These are phyloP conservation scores for Drosophila lacicola DNA, from an alignment of 2,888 invertebrate species.

Conservation along the genomic window DNA sequence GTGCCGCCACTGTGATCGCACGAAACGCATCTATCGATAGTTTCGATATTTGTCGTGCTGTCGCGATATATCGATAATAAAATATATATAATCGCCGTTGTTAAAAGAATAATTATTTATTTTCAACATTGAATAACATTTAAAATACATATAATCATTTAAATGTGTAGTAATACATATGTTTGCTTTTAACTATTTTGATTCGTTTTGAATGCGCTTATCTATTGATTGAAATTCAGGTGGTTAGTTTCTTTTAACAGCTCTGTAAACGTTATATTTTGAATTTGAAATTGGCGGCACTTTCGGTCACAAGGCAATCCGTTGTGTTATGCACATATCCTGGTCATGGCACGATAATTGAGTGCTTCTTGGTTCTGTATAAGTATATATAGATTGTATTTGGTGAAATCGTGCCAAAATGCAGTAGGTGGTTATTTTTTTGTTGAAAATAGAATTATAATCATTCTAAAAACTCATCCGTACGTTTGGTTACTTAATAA, in stretches of 20 bases:
- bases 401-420: constrained; percentile 46
- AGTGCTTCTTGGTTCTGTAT: constrained; percentile 41
- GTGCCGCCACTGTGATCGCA: constrained; percentile 16
- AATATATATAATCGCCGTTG: not conserved
- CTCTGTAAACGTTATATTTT: constrained; percentile 43
- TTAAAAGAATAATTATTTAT: constrained; percentile 79
- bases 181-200: constrained; percentile 36
- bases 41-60: too few relatives aligned
- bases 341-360: constrained; percentile 63
- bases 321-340: constrained; percentile 17
- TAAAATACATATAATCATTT: constrained; percentile 55
- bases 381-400: constrained; percentile 11
- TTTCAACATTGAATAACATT: constrained; percentile 79
- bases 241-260: constrained; percentile 65
- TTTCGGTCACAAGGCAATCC: constrained; percentile 45
- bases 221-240: constrained; percentile 67
- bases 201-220: constrained; percentile 61
- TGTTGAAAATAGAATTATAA: constrained; percentile 74
- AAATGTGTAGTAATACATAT: constrained; percentile 61
- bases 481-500: constrained; percentile 69
- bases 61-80: constrained; percentile 35
- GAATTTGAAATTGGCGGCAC: constrained; percentile 32
- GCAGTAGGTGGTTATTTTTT: constrained; percentile 8
- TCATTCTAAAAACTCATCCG: constrained; percentile 62
- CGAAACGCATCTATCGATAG: not conserved